phyloP scores from a whole-genome alignment of 2,797 vertebrate genomes.

The Xyrichtys novacula region DNA sequence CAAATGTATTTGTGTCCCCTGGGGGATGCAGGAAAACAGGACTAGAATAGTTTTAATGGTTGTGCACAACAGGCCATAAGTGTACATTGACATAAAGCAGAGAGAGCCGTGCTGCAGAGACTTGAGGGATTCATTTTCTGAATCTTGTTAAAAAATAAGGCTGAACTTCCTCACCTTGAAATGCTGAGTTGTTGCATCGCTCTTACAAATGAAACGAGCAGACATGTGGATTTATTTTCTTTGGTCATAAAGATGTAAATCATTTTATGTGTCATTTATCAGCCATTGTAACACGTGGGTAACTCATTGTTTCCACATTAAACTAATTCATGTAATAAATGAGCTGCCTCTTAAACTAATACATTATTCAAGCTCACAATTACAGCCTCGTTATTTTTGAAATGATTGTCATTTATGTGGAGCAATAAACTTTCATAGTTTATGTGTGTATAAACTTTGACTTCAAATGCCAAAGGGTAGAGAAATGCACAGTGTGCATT shows the following conservation, averaged over 20 bases:
- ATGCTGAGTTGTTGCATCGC: not conserved
- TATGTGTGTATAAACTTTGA: constrained; percentile 2
- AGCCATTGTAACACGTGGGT: not conserved
- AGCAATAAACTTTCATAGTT: not conserved
- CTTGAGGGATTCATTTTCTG: not conserved
- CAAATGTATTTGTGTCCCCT: not conserved
- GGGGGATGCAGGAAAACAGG: not conserved
- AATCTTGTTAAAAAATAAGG: no score
- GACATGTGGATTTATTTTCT: constrained; percentile 20
- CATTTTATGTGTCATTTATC: constrained; percentile 12
- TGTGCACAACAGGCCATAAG: not conserved
- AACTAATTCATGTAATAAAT: constrained; percentile 34
- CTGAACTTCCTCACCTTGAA: not conserved
- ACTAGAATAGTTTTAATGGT: not conserved
- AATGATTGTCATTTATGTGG: constrained; percentile 26
- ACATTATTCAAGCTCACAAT: constrained; percentile 23
- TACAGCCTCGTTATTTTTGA: constrained; percentile 13
- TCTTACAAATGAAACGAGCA: constrained; percentile 18
- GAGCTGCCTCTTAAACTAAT: constrained; percentile 26
- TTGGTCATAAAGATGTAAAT: constrained; percentile 28
- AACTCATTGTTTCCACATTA: constrained; percentile 22
- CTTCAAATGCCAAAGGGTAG: not conserved
- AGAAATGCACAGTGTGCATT: not conserved
- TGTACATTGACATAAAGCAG: not conserved
- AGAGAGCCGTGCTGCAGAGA: not conserved